phyloP scores from a whole-genome alignment of 2,888 invertebrate species.

The Drosophila recens region DNA sequence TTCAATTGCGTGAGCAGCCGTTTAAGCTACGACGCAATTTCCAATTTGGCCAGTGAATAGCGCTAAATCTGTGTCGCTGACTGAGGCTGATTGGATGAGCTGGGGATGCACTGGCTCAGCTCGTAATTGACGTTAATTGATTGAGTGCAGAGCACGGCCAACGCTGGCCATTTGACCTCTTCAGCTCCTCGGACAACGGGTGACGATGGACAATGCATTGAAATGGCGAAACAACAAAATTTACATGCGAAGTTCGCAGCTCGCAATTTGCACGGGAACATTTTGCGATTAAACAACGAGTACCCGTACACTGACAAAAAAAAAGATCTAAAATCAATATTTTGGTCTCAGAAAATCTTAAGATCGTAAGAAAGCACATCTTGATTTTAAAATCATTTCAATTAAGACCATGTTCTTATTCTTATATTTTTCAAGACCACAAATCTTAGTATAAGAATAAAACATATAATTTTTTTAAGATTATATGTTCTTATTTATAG shows the following conservation, averaged over 20 bases:
- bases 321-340: no score
- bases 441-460: no score
- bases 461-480: no score
- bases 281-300: not conserved
- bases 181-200: not conserved
- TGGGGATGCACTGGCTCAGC: conserved; percentile 50
- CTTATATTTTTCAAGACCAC: no score
- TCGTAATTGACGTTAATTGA: conserved; percentile 84
- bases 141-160: conserved; percentile 60
- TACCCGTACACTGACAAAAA: no score
- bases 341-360: no score
- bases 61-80: conserved; percentile 26
- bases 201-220: conserved; percentile 4
- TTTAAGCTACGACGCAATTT: conserved; percentile 31
- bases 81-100: conserved; percentile 21
- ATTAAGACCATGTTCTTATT: no score
- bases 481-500: no score
- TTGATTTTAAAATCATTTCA: no score
- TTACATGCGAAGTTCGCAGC: conserved; percentile 15
- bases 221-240: not conserved
- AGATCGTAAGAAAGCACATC: no score
- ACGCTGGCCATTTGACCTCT: not conserved
- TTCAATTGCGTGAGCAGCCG: conserved; percentile 55
- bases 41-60: conserved; percentile 31
- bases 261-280: conserved; percentile 1